Base-by-base conservation (phyloP, 2,888 invertebrate species). In the Timema podura region DNA sequence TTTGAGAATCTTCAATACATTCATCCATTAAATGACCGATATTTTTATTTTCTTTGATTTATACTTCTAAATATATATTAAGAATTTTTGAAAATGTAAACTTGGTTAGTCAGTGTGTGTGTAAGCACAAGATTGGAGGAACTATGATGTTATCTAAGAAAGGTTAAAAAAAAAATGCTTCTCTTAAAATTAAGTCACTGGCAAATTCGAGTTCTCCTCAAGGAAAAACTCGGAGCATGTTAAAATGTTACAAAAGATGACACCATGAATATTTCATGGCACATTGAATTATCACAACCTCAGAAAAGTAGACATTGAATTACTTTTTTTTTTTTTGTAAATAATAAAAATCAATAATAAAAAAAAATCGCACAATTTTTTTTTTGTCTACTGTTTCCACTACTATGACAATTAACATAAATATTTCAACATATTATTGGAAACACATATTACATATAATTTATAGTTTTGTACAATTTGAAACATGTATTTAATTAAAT, bases 271-370 rank as follows among this genome's bases (percentile, higher is more conserved):
- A 45, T 61, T 44, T 66, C 64, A 69, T 71, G 71, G 71, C 69
- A 71, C 69, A 71, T 44, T 64, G 67, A 69, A 71, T 67, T 69
- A 71, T 71, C 71, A 71, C 71, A 71, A 71, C 71, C 71, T 71
- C 61, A 61, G 61, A 45, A 61, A 61, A 61, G 61, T 61, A 13
- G 45, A 61, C 61, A 30, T 61, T 45, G 44, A 61, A 30, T 61
- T 61, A 45, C 13, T 45, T 61, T 61, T 57, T 54, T 61, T 61
- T 11, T 45, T 61, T n/a, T 61, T 45, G 30, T 61, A 61, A 61
- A 61, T 61, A 61, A 61, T n/a, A 15, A 45, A 61, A 61, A 61
- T 30, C 30, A 30, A 30, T 61, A 61, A 61, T 44, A 61, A 61
- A 61, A 51, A 61, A 61, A 6, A 16, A n/a, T 57, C 30, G 30